These are phyloP conservation scores for Arenaria interpres DNA, from an alignment of 2,113 vertebrate species.

Conservation along the genomic window DNA sequence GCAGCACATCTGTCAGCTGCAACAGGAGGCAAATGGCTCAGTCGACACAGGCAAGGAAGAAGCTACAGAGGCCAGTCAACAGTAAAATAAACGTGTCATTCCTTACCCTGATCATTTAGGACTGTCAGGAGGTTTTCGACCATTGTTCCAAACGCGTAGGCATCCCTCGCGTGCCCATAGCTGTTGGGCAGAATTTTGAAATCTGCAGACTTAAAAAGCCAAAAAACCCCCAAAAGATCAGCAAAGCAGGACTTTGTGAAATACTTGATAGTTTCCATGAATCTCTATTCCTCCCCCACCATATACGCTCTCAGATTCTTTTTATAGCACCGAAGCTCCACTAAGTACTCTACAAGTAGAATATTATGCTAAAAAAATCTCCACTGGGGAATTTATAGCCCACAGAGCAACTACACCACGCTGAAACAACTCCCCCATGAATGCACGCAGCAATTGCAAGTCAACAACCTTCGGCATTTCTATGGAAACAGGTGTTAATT, in stretches of 20 bases:
- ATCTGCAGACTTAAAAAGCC: conserved; percentile 79
- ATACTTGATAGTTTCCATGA: neutral
- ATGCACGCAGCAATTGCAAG: neutral
- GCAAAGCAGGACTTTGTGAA: neutral
- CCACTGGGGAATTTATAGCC: neutral
- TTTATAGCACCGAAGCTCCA: neutral
- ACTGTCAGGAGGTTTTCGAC: conserved; percentile 83
- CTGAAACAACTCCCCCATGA: neutral
- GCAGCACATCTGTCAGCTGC: neutral
- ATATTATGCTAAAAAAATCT: neutral
- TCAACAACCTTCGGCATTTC: conserved; percentile 16
- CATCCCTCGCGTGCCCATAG: conserved; percentile 87
- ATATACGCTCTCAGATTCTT: neutral
- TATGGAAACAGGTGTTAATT: conserved; percentile 1
- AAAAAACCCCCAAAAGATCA: neutral
- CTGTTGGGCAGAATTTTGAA: conserved; percentile 84
- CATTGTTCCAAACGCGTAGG: conserved; percentile 89
- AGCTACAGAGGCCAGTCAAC: neutral
- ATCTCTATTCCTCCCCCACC: neutral
- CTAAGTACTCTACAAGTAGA: neutral
- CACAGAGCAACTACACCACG: neutral
- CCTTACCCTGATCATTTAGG: conserved; percentile 85
- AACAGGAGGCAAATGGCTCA: neutral
- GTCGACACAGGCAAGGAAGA: fast-evolving
- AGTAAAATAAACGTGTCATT: neutral